A percentile compares a stretch with the other conserved stretches of the same genome.
Conservation (phyloP, 2,113 vertebrate genomes). For the Callithrix jacchus region DNA sequence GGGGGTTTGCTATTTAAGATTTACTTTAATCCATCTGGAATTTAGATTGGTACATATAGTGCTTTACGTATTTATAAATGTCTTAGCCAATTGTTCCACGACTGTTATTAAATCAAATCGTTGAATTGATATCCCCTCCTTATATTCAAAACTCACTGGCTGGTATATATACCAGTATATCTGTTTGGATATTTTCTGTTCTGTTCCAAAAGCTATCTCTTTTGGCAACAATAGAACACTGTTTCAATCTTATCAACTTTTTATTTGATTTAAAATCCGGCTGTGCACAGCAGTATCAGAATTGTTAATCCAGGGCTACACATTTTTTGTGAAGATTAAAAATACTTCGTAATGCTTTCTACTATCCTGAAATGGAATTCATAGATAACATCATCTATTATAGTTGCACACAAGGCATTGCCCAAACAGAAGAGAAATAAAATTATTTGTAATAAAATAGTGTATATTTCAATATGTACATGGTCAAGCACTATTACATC, state of each 20-base stretch:
- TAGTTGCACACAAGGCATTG: neutral
- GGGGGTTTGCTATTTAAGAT: neutral
- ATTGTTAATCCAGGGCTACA: neutral
- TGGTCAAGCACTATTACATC: neutral
- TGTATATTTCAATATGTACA: neutral
- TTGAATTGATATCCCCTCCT: neutral
- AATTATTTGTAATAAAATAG: neutral
- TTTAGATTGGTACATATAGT: neutral
- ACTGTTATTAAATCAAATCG: neutral
- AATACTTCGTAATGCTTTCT: neutral
- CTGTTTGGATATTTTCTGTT: neutral
- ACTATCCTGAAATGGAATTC: neutral
- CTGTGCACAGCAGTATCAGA: neutral
- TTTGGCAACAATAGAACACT: neutral
- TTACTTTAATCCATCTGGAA: neutral
- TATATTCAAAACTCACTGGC: neutral
- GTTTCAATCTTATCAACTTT: neutral
- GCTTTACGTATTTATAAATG: neutral
- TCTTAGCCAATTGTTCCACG: neutral
- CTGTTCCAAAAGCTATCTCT: neutral
- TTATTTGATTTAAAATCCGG: neutral
- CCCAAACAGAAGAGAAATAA: neutral
- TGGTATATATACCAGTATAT: neutral
- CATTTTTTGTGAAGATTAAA: neutral
- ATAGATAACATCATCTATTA: neutral